Percentiles rank a stretch among this genome's conserved stretches.
Conservation (phyloP, 2,797 vertebrate genomes). For the Buceros bicornis region DNA sequence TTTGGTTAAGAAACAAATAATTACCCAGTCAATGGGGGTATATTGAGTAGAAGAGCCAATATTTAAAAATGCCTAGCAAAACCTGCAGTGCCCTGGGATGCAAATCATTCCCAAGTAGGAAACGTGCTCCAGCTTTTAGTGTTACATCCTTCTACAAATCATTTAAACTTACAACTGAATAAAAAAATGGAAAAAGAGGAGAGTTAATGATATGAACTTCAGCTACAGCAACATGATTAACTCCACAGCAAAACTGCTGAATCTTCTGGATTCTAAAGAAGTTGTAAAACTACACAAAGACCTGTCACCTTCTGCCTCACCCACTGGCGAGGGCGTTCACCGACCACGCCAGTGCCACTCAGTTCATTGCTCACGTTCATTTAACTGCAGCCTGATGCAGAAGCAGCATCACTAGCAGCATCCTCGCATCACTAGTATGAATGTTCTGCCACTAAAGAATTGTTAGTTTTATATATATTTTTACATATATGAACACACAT, state of each 20-base stretch:
- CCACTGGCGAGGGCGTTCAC: rapidly evolving
- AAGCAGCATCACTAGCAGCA: not conserved
- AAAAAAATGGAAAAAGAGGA: not conserved
- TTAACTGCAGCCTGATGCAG: not conserved
- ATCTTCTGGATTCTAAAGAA: not conserved
- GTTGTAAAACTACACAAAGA: not conserved
- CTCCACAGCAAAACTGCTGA: not conserved
- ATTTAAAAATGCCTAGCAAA: not conserved
- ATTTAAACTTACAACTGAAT: not conserved
- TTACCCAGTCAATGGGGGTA: not conserved
- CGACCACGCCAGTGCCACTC: rapidly evolving
- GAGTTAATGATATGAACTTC: rapidly evolving
- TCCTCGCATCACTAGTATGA: not conserved
- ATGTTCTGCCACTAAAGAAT: not conserved
- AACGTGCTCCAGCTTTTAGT: not conserved
- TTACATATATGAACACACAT: not conserved
- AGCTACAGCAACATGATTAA: not conserved
- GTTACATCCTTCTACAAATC: not conserved
- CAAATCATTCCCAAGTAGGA: not conserved
- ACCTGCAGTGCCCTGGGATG: not conserved
- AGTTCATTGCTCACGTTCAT: not conserved
- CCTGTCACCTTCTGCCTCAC: rapidly evolving
- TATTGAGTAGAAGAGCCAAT: not conserved
- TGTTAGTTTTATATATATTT: not conserved
- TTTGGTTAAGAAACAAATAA: not conserved